Evolutionary conservation across 2,797 vertebrate species (phyloP), one percentile per base, ranked within the genome.

Genomic region (Tachyglossus aculeatus): DNA sequence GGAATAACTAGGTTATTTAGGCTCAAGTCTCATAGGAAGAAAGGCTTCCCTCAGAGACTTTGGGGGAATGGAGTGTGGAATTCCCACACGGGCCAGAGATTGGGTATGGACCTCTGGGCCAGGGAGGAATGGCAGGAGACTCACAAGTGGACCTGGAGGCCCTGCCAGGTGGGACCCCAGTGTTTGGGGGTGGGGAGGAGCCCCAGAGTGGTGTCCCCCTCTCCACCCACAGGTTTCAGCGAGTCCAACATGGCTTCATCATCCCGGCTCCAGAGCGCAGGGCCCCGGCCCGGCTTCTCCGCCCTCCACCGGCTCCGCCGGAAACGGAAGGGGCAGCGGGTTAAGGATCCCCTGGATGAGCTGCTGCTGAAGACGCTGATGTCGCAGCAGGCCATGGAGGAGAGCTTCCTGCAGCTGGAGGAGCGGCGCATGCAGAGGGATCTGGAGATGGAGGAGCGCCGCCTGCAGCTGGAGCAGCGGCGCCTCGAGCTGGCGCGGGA

Each of bases 401-500:
- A 96, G 62, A 92, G 95, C 5, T 91, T 97, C 2, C 52, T 94
- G 47, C 92, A 93, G 37, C 67, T 96, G 91, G 94, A 93, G 62
- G 94, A 94, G 57, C 88, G 91, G 0, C 87, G 93, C 1, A 83
- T 94, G 53, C 94, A 95, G 78, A 90, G 93, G 10, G 94, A 95
- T 71, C 59, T 89, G 59, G 91, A 90, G 0, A 91, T 88, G 0
- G 95, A 96, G 81, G 93, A 97, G 80, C 90, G 94, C 2, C 88
- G 95, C 50, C 90, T 95, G 65, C 92, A 92, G 10, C 81, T 92
- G 77, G 96, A 98, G 78, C 95, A 91, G 67, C 90, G 86, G n/a
- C 89, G 93, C 22, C 81, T 91, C 0, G 92, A 95, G 40, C 90
- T 92, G 84, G 92, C 95, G 67, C 80, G 90, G 1, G 93, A 95